These are phyloP conservation scores for Lerista edwardsae DNA, from an alignment of 2,797 vertebrate genomes.

Conservation along the genomic window DNA sequence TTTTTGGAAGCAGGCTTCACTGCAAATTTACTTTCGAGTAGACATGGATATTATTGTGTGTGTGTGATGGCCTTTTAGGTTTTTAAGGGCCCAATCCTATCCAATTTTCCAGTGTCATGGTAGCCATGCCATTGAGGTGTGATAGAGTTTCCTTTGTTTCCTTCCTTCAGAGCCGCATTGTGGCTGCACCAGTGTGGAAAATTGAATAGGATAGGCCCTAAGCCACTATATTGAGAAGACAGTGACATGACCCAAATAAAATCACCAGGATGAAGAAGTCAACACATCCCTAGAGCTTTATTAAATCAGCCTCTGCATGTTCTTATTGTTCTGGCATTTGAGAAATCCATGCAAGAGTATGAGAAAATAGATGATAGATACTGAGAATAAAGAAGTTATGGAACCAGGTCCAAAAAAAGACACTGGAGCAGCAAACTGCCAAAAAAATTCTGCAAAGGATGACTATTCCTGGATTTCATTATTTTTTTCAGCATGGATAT, in stretches of 20 bases:
- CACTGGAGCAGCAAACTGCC: background rate
- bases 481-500: conserved; percentile 46
- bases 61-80: too few species aligned
- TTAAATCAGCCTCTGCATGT: conserved; percentile 42
- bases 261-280: conserved; percentile 43
- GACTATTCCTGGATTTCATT: conserved; percentile 37
- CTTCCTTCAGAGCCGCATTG: too few species aligned
- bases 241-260: background rate
- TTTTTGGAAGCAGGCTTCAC: too few species aligned
- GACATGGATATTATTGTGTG: too few species aligned
- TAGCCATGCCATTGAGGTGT: too few species aligned
- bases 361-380: conserved; percentile 46
- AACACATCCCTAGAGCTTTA: conserved; percentile 34
- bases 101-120: too few species aligned
- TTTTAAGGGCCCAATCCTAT: too few species aligned
- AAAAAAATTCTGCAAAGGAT: conserved; percentile 48
- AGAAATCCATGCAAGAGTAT: conserved; percentile 40
- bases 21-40: too few species aligned
- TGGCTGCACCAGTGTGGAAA: too few species aligned
- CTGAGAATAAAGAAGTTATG: conserved; percentile 54
- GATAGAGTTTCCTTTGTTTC: too few species aligned
- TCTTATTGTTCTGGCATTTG: conserved; percentile 46
- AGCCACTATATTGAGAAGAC: conserved; percentile 3
- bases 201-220: background rate
- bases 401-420: conserved; percentile 47